These are phyloP conservation scores for Alloplasta piceator DNA, from an alignment of 2,888 invertebrate species.

Conservation along the genomic window DNA sequence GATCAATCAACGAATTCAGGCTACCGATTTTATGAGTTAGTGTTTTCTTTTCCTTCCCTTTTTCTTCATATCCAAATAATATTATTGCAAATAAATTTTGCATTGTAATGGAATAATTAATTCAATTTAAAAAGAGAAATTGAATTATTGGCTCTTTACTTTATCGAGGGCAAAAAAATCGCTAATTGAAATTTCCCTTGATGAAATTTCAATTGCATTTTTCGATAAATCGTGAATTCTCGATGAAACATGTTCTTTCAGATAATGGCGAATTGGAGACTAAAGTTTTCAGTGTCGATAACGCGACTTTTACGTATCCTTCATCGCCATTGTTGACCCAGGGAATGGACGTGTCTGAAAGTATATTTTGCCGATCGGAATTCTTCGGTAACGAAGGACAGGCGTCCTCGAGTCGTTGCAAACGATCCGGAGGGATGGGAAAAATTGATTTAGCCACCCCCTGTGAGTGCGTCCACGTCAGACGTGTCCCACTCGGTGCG, in stretches of 20 bases:
- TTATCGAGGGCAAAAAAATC: not conserved
- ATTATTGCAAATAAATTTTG: not conserved
- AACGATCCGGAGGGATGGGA: conserved; percentile 67
- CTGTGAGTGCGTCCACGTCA: conserved; percentile 91
- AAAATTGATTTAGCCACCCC: conserved; percentile 74
- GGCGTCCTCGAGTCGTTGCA: conserved; percentile 52
- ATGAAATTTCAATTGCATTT: not conserved
- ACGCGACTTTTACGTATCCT: conserved; percentile 90
- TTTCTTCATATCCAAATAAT: not conserved
- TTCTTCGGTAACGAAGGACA: conserved; percentile 68
- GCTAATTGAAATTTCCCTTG: not conserved
- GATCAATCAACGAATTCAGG: conserved; percentile 86
- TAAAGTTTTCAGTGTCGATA: conserved; percentile 85
- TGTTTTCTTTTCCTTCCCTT: conserved; percentile 17
- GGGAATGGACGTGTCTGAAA: conserved; percentile 85
- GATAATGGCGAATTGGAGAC: conserved; percentile 85
- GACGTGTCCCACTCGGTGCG: conserved; percentile 87
- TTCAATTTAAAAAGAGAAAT: not conserved
- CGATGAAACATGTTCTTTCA: conserved; percentile 72
- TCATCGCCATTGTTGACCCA: conserved; percentile 92
- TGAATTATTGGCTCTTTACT: not conserved
- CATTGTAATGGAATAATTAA: not conserved
- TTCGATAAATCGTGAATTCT: not conserved
- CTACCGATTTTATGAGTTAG: conserved; percentile 74
- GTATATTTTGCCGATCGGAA: conserved; percentile 84